These are phyloP conservation scores for Pterocles gutturalis DNA, from an alignment of 2,113 vertebrate genomes.

Conservation along the genomic window DNA sequence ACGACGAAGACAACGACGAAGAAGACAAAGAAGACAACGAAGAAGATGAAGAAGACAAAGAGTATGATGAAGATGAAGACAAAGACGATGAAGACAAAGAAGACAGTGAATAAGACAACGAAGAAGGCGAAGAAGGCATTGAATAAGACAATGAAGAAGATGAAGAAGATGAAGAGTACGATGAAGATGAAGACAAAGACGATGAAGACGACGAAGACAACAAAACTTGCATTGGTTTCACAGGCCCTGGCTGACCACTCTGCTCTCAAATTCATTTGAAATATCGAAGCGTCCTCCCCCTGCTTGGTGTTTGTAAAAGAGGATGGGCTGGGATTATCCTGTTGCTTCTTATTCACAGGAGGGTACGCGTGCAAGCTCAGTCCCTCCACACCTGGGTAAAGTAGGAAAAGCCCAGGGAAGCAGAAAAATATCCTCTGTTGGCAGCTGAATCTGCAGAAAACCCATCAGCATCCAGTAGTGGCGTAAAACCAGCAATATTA, in stretches of 20 bases:
- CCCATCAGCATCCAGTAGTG: background rate
- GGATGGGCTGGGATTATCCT: background rate
- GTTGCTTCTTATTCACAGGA: background rate
- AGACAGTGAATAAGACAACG: too few species aligned
- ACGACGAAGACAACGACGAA: too few species aligned
- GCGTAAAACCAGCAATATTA: background rate
- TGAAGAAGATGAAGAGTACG: too few species aligned
- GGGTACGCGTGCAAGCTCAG: rapidly evolving
- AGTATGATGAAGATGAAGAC: too few species aligned
- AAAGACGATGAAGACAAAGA: too few species aligned
- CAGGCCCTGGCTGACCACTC: rapidly evolving
- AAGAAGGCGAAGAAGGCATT: too few species aligned
- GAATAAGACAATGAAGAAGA: too few species aligned
- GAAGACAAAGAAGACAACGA: too few species aligned
- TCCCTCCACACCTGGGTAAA: rapidly evolving
- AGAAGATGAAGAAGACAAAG: too few species aligned
- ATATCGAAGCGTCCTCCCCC: background rate
- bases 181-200: too few species aligned
- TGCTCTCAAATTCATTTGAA: background rate
- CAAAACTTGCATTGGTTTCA: background rate
- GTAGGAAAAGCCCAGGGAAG: background rate
- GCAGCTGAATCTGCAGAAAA: background rate
- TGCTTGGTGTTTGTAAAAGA: background rate
- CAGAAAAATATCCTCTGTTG: background rate
- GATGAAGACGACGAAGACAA: too few species aligned